A percentile compares a stretch with the other conserved stretches of the same genome.
Conservation (phyloP, 2,797 vertebrate genomes). For the Discoglossus pictus region DNA sequence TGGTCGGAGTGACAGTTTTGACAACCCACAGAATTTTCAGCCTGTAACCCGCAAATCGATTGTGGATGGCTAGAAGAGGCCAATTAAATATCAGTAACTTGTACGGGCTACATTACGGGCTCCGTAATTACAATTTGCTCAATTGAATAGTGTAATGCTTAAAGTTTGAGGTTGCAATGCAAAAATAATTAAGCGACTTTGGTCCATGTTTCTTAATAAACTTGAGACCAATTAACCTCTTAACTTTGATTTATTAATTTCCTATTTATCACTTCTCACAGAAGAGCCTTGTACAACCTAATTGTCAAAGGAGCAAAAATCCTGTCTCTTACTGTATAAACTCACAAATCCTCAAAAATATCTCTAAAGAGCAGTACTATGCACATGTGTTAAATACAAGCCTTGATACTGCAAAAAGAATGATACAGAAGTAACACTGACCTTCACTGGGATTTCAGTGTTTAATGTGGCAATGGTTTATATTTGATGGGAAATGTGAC, state of each 20-base stretch:
- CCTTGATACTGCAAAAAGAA: constrained; percentile 27
- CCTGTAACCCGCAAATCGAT: no score
- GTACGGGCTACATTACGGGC: no score
- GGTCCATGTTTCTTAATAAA: constrained; percentile 10
- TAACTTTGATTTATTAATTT: constrained; percentile 33
- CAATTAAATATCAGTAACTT: no score
- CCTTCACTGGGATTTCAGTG: constrained; percentile 47
- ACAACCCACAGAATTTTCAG: no score
- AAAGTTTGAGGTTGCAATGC: neutral
- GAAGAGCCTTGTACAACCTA: constrained; percentile 13
- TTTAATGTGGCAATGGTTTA: constrained; percentile 37
- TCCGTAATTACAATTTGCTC: no score
- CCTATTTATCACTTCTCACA: constrained; percentile 37
- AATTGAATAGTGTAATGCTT: constrained; percentile 22
- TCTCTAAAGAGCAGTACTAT: constrained; percentile 27
- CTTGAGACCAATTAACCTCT: constrained; percentile 38
- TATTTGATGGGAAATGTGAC: constrained; percentile 31
- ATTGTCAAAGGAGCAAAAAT: constrained; percentile 23
- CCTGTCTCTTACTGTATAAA: constrained; percentile 6
- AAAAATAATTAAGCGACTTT: constrained; percentile 4
- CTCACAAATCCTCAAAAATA: constrained; percentile 34
- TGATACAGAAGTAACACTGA: constrained; percentile 31
- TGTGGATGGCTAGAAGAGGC: no score
- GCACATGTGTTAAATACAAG: constrained; percentile 1
- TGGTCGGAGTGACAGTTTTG: no score